Base-by-base conservation (phyloP, 2,113 vertebrate species). In the Dasyornis broadbenti region DNA sequence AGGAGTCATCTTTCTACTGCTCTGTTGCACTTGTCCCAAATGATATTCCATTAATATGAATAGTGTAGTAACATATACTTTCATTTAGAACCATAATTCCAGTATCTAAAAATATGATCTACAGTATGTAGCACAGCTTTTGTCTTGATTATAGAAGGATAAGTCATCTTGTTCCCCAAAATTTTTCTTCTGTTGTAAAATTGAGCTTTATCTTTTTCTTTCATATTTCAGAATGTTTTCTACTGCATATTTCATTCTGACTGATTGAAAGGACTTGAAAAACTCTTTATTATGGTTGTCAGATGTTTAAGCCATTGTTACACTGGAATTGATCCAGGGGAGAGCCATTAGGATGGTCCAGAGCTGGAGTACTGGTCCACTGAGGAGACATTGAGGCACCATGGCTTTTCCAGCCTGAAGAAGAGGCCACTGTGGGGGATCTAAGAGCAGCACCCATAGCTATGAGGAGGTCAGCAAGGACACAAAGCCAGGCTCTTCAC, bases 381-480 rank as follows among this genome's bases (percentile, higher is more conserved):
- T 89, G 17, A 61, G 14, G 52, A 42, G 7, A 44, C 3, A n/a
- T 0, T 23, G 27, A 68, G 11, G 4, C 20, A 75, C 5, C 5
- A 33, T 19, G 9, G 5, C 11, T 50, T 73, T 56, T 77, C 45
- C 42, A 57, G 6, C 11, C 47, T 35, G 31, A 18, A 66, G 47
- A 56, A 92, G 35, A 31, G 1, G 5, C 39, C 1, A 0, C 18
- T 49, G 9, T 57, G 61, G 4, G 3, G 4, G 4, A 39, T 8
- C 3, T 71, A 45, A 70, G 1, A 60, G 26, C 42, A 82, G 23
- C 9, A 28, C 10, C 28, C 7, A 10, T 15, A 37, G 22, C 17
- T 75, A 10, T 37, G 23, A 6, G 42, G 16, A 76, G 5, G 21
- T 52, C 47, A 56, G 3, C 33, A 95, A 64, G 27, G 15, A 65